Conservation (phyloP, 1,140 invertebrate species). For the Pseudomyrmex flavicornis region DNA sequence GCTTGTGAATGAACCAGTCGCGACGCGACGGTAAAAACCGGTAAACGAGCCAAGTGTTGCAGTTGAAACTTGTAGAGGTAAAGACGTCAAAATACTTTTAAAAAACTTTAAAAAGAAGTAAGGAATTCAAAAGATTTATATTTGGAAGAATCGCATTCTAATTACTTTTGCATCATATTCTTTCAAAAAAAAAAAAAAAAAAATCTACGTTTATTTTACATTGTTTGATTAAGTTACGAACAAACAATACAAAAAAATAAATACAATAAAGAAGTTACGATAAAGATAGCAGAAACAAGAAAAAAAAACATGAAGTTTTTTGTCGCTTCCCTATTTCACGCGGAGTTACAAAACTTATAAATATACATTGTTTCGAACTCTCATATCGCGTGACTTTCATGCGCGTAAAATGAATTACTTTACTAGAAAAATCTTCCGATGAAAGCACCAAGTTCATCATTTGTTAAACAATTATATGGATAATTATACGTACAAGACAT, state of each 20-base stretch:
- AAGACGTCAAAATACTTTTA: neutral
- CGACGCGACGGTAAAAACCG: neutral
- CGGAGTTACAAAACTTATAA: constrained; percentile 78
- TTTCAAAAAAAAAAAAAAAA: too few species aligned
- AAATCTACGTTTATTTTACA: neutral
- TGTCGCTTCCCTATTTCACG: constrained; percentile 66
- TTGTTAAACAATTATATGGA: constrained; percentile 20
- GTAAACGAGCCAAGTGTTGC: neutral
- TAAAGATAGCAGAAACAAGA: too few species aligned
- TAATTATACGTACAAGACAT: constrained; percentile 64
- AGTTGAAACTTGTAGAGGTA: neutral
- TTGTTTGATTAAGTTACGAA: neutral
- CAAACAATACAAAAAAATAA: neutral
- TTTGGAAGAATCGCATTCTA: neutral
- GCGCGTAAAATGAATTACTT: constrained; percentile 72
- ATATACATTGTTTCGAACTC: constrained; percentile 80
- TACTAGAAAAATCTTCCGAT: too few species aligned
- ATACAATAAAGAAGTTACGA: neutral
- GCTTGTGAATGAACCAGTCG: neutral
- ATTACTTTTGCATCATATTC: too few species aligned
- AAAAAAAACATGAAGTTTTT: constrained; percentile 51
- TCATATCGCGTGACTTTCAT: constrained; percentile 59
- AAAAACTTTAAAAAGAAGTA: neutral
- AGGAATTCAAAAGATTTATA: neutral
- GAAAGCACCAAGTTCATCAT: too few species aligned